Evolutionary conservation across 2,888 invertebrate genomes (phyloP).

Genomic region (Teinopalpus imperialis): DNA sequence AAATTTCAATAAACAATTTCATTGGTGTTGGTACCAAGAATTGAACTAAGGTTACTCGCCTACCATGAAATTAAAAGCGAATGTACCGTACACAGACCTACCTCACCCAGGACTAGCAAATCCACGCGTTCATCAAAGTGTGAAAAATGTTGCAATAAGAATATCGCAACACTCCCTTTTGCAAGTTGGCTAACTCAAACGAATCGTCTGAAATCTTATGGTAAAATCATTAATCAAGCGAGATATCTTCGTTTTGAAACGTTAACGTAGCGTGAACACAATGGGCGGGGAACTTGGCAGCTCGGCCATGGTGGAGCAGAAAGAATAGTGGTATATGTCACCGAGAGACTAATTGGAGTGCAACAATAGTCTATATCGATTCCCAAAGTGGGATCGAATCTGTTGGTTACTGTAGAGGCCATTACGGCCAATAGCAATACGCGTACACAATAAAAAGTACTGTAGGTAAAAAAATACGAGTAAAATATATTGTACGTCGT

Average conservation of each 20-base stretch:
- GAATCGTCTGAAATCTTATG: constrained; percentile 63
- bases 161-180: constrained; percentile 35
- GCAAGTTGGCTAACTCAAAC: constrained; percentile 41
- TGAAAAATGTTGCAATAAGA: constrained; percentile 5
- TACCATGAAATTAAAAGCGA: too few species aligned
- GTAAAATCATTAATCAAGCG: constrained; percentile 74
- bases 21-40: too few species aligned
- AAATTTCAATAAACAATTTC: too few species aligned
- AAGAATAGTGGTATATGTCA: constrained; percentile 11
- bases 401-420: too few species aligned
- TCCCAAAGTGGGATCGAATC: neutral
- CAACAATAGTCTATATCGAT: neutral
- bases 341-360: constrained; percentile 1
- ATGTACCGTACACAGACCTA: too few species aligned
- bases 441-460: too few species aligned
- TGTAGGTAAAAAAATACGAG: too few species aligned
- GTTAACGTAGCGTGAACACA: constrained; percentile 65
- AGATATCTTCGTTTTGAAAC: constrained; percentile 59
- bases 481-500: too few species aligned
- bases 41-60: too few species aligned
- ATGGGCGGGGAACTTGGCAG: constrained; percentile 46
- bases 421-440: too few species aligned
- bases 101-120: too few species aligned
- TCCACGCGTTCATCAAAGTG: neutral
- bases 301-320: constrained; percentile 27